phyloP scores from a whole-genome alignment of 2,113 vertebrate genomes.

The Ondatra zibethicus region DNA sequence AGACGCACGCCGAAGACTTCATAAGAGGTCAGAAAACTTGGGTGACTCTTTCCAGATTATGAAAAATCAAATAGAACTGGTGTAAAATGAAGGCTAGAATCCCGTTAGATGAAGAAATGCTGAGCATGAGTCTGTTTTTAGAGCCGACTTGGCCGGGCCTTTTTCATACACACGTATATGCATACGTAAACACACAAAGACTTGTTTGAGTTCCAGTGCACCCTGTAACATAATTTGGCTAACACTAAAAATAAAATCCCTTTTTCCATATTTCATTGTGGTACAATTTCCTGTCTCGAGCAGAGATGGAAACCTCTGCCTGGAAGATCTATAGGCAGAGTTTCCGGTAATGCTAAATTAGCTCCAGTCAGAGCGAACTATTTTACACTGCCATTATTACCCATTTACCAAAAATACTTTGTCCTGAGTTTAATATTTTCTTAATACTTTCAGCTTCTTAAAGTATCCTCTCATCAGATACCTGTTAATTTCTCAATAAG shows the following conservation, averaged over 20 bases:
- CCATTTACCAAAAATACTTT: constrained; percentile 82
- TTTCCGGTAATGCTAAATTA: constrained; percentile 80
- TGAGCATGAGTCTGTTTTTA: fast-evolving
- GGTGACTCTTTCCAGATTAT: not conserved
- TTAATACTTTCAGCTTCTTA: constrained; percentile 68
- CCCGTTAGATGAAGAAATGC: not conserved
- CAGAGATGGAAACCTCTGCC: constrained; percentile 79
- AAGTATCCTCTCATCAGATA: constrained; percentile 32
- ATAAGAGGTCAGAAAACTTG: not conserved
- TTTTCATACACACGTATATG: fast-evolving
- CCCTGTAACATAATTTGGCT: constrained; percentile 4
- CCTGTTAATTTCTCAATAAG: not conserved
- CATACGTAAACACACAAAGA: not conserved
- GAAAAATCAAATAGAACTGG: not conserved
- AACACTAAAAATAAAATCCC: constrained; percentile 71
- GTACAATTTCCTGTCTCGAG: constrained; percentile 78
- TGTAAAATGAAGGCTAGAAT: fast-evolving
- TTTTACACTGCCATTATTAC: constrained; percentile 73
- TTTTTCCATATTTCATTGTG: constrained; percentile 65
- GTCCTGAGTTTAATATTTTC: constrained; percentile 75
- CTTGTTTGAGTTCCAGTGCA: not conserved
- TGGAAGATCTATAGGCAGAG: constrained; percentile 77
- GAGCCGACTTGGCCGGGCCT: fast-evolving
- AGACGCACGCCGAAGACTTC: not conserved
- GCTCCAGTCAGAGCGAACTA: constrained; percentile 76